Percentiles rank a stretch among this genome's conserved stretches.
Conservation (phyloP, 2,797 vertebrate genomes). For the Sebastes trivittatus region DNA sequence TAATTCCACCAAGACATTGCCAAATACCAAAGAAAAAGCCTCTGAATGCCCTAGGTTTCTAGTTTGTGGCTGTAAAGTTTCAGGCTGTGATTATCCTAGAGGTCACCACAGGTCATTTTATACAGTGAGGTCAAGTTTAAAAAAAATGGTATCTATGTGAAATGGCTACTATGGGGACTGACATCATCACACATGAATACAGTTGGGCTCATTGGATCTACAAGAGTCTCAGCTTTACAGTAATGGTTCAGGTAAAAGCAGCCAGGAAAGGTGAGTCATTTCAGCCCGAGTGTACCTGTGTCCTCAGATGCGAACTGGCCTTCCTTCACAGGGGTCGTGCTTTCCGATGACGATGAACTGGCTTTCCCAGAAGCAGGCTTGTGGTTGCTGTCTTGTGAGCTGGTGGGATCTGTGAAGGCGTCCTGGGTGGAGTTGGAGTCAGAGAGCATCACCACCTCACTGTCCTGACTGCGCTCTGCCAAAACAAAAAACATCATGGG, state of each 20-base stretch:
- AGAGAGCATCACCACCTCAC: constrained; percentile 91
- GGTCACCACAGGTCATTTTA: too few species aligned
- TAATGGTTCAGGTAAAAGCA: not conserved
- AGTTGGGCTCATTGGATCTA: too few species aligned
- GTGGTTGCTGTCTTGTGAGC: constrained; percentile 91
- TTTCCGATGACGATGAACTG: constrained; percentile 80
- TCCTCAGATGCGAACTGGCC: constrained; percentile 82
- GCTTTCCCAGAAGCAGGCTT: constrained; percentile 86
- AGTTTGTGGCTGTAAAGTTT: too few species aligned
- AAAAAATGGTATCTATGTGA: too few species aligned
- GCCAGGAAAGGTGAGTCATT: not conserved
- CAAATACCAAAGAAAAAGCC: too few species aligned
- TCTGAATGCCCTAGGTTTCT: too few species aligned
- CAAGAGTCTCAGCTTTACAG: too few species aligned
- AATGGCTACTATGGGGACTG: too few species aligned
- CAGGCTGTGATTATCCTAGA: too few species aligned
- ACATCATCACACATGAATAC: too few species aligned
- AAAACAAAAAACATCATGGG: constrained; percentile 47
- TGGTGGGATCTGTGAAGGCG: constrained; percentile 90
- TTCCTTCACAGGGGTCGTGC: constrained; percentile 83
- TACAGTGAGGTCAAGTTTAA: too few species aligned
- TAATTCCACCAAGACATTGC: too few species aligned
- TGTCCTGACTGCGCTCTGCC: constrained; percentile 97
- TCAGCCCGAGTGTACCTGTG: constrained; percentile 67
- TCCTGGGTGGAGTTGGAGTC: constrained; percentile 99